Conservation (phyloP, 2,888 invertebrate species). For the Tenodera sinensis region DNA sequence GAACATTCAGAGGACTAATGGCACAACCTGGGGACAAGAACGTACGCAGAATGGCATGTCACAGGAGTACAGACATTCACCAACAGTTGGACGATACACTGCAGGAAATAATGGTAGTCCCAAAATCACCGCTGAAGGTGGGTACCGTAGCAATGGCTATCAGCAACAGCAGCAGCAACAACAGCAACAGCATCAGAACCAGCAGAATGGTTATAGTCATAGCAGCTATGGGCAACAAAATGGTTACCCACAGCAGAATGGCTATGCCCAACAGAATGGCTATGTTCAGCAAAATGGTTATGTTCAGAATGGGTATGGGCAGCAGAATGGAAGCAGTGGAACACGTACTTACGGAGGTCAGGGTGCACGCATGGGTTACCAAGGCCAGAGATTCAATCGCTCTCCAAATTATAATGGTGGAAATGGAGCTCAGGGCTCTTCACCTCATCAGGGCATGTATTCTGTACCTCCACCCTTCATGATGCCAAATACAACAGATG, state of each 20-base stretch:
- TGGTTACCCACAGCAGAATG: conserved; percentile 14
- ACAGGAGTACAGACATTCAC: conserved; percentile 48
- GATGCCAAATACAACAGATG: conserved; percentile 48
- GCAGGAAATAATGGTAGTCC: not conserved
- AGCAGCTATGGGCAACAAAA: conserved; percentile 17
- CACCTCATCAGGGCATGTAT: conserved; percentile 42
- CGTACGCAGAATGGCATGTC: conserved; percentile 13
- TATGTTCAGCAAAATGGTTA: conserved; percentile 36
- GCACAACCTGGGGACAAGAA: conserved; percentile 5
- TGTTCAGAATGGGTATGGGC: conserved; percentile 40
- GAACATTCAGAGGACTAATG: not conserved
- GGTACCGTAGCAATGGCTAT: not conserved
- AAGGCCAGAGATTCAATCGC: conserved; percentile 39
- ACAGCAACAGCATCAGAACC: conserved; percentile 21
- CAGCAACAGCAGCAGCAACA: conserved; percentile 38
- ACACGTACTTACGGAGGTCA: conserved; percentile 16
- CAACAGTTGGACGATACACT: conserved; percentile 23
- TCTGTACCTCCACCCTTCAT: conserved; percentile 44
- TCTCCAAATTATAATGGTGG: conserved; percentile 36
- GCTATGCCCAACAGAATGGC: conserved; percentile 19
- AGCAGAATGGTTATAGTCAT: conserved; percentile 51
- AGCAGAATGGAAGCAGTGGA: conserved; percentile 26
- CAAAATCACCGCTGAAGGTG: not conserved
- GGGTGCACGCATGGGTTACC: conserved; percentile 37
- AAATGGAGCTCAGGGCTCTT: conserved; percentile 34